Evolutionary conservation across 2,113 vertebrate species (phyloP), one percentile per base, ranked within the genome.

Genomic region (Spea bombifrons): DNA sequence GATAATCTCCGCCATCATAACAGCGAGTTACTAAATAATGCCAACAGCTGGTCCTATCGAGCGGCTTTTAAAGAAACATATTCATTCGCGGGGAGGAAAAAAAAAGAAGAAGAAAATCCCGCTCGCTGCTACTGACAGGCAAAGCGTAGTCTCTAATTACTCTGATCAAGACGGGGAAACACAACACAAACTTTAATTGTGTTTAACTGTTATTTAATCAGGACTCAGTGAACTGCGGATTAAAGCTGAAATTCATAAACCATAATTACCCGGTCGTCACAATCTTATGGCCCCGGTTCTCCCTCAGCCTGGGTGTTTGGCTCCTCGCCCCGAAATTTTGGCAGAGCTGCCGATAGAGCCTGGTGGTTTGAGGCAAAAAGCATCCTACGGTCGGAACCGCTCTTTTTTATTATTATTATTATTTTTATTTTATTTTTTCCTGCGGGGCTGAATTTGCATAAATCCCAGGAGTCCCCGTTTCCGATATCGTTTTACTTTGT

Each of bases 141-240:
- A 92, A 91, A 89, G 91, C 91, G 88, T 89, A 93, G 92, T 92
- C 92, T 92, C 92, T 93, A 93, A 93, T 93, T 93, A 93, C 93
- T 93, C 92, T 93, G 91, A 93, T 93, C 92, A 93, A 93, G 92
- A 92, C 90, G 89, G 89, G 92, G 91, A 93, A 93, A 93, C 93
- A 93, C 92, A 93, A 93, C 93, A 93, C 92, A 93, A 93, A 93
- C 92, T 93, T 93, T 93, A 93, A 93, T 93, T 93, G 92, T 93
- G 92, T 93, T 93, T 93, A 93, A 93, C 92, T 92, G 92, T 93
- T 93, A 93, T 93, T 93, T 93, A 93, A 93, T 93, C 92, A 93
- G 92, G 92, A 93, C 91, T 93, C 92, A 91, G 89, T 92, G 92
- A 93, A 93, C 92, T 93, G 93, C 92, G 92, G 92, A 93, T 93